Evolutionary conservation across 2,888 invertebrate genomes (phyloP).

Genomic region (Nemotelus pantherinus): DNA sequence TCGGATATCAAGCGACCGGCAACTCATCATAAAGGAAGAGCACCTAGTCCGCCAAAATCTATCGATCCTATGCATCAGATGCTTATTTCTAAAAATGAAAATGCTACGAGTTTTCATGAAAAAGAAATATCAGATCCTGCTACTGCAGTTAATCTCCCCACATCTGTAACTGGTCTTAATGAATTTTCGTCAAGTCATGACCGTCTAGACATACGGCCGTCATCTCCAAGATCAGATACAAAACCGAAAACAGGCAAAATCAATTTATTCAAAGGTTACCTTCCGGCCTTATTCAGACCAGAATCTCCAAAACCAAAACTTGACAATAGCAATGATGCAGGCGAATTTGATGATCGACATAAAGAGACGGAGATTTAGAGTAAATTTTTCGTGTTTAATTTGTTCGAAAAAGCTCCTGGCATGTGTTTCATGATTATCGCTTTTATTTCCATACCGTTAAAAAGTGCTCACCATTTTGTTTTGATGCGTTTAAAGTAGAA

Average conservation of each 20-base stretch:
- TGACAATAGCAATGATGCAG: neutral
- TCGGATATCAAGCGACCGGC: constrained; percentile 47
- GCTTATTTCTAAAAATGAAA: neutral
- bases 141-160: constrained; percentile 8
- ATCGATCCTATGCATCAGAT: constrained; percentile 13
- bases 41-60: constrained; percentile 58
- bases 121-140: neutral
- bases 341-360: constrained; percentile 42
- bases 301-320: constrained; percentile 49
- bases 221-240: constrained; percentile 49
- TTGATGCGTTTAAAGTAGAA: too few relatives aligned
- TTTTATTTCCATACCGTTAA: neutral
- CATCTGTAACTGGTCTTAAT: constrained; percentile 10
- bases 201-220: constrained; percentile 15
- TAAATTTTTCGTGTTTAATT: neutral
- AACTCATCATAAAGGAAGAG: constrained; percentile 61
- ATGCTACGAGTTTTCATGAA: neutral
- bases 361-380: constrained; percentile 48
- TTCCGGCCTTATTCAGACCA: constrained; percentile 55
- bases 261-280: constrained; percentile 51
- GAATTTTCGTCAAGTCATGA: neutral
- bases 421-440: constrained; percentile 14
- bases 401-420: constrained; percentile 26
- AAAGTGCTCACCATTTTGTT: neutral
- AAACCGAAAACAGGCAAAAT: constrained; percentile 49